Evolutionary conservation across 2,113 vertebrate species (phyloP).

Genomic region (Genyomyrus donnyi): DNA sequence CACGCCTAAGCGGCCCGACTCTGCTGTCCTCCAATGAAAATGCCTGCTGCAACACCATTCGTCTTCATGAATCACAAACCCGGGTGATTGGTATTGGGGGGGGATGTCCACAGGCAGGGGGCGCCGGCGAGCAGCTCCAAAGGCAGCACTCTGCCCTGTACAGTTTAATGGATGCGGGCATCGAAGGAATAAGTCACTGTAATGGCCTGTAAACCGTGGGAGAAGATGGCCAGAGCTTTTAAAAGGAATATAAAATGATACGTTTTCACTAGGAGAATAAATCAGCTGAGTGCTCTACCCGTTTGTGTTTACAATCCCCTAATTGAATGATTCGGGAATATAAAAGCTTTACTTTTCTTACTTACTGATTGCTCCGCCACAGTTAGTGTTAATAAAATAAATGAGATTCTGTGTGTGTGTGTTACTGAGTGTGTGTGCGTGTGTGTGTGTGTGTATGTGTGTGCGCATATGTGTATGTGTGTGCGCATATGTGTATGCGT

Average conservation of each 20-base stretch:
- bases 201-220: slow-evolving; percentile 77
- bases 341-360: slow-evolving; percentile 46
- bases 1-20: background rate
- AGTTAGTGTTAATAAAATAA: slow-evolving; percentile 11
- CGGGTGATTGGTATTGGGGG: background rate
- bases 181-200: slow-evolving; percentile 68
- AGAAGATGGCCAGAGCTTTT: slow-evolving; percentile 77
- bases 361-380: slow-evolving; percentile 38
- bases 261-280: slow-evolving; percentile 71
- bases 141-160: slow-evolving; percentile 42
- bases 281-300: slow-evolving; percentile 63
- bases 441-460: background rate
- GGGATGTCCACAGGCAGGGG: background rate
- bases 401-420: background rate
- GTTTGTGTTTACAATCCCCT: slow-evolving; percentile 68
- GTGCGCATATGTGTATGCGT: background rate
- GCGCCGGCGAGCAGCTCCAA: background rate
- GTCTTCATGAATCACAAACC: background rate
- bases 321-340: slow-evolving; percentile 69
- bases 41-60: background rate
- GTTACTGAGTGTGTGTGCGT: background rate
- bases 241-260: slow-evolving; percentile 77
- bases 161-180: slow-evolving; percentile 53
- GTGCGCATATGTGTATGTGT: too few relatives aligned
- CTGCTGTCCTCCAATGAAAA: slow-evolving; percentile 8